These are phyloP conservation scores for Camelus dromedarius DNA, from an alignment of 2,113 vertebrate genomes.

Conservation along the genomic window DNA sequence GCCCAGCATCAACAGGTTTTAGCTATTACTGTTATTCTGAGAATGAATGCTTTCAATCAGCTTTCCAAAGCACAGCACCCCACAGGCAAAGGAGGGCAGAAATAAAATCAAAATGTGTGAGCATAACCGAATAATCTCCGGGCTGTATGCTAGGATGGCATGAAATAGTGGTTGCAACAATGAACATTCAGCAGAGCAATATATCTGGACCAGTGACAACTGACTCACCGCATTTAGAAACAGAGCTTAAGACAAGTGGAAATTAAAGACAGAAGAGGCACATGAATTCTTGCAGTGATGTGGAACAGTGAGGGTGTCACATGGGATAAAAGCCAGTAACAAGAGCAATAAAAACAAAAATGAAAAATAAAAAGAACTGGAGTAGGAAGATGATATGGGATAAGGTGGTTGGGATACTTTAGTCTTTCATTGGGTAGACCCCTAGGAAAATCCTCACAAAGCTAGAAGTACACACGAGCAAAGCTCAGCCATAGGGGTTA, in stretches of 20 bases:
- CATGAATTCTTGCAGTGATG: background rate
- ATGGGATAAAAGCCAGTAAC: background rate
- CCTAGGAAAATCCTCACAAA: background rate
- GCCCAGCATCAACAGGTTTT: background rate
- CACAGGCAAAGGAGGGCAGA: background rate
- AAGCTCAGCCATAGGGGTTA: background rate
- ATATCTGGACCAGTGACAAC: background rate
- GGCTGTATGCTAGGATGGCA: rapidly evolving
- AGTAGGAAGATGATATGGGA: background rate
- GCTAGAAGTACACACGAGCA: background rate
- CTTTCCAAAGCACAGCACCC: background rate
- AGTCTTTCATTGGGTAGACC: background rate
- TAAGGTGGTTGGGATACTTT: background rate
- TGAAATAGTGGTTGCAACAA: background rate
- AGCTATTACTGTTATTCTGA: background rate
- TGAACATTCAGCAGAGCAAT: background rate
- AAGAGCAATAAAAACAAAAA: background rate
- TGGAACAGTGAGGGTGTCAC: background rate
- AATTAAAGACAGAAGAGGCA: background rate
- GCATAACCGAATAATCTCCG: background rate
- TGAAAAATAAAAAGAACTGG: background rate
- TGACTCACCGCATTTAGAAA: background rate
- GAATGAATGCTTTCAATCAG: background rate
- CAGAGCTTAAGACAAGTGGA: background rate
- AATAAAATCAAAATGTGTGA: background rate